A percentile compares a stretch with the other conserved stretches of the same genome.
Evolutionary conservation across 2,888 invertebrate species (phyloP).

Genomic region (Deroplatys truncata): DNA sequence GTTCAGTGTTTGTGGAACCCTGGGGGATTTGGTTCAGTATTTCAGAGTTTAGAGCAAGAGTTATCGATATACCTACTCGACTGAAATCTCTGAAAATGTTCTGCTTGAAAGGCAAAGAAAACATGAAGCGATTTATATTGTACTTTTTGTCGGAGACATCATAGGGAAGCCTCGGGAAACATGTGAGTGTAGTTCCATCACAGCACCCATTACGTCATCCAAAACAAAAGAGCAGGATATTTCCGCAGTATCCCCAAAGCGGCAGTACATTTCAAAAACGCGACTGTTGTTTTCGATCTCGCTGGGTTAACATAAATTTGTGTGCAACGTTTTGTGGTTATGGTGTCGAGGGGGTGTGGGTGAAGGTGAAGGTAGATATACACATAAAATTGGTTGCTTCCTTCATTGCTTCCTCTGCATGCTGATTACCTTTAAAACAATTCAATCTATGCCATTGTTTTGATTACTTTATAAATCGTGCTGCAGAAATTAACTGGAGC

Average conservation of each 20-base stretch:
- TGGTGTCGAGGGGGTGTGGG: background rate
- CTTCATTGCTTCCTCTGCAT: no score
- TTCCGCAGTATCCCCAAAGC: background rate
- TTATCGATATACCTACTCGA: no score
- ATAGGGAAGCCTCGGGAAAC: background rate
- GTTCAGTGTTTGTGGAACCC: no score
- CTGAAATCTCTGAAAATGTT: no score
- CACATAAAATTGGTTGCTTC: no score
- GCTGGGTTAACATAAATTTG: background rate
- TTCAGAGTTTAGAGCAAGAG: no score
- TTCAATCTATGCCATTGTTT: no score
- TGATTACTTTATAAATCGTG: no score
- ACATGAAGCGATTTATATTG: background rate
- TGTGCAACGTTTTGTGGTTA: background rate
- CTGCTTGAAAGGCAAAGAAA: background rate
- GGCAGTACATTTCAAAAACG: background rate
- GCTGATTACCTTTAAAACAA: no score
- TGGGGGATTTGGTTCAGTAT: no score
- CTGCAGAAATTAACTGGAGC: no score
- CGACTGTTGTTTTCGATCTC: background rate
- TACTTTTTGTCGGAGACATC: background rate
- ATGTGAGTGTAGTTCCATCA: background rate
- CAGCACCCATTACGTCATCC: background rate
- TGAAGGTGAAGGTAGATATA: no score
- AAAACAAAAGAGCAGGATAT: background rate